These are phyloP conservation scores for Lasioglossum calceatum DNA, from an alignment of 2,888 invertebrate species.

Conservation along the genomic window DNA sequence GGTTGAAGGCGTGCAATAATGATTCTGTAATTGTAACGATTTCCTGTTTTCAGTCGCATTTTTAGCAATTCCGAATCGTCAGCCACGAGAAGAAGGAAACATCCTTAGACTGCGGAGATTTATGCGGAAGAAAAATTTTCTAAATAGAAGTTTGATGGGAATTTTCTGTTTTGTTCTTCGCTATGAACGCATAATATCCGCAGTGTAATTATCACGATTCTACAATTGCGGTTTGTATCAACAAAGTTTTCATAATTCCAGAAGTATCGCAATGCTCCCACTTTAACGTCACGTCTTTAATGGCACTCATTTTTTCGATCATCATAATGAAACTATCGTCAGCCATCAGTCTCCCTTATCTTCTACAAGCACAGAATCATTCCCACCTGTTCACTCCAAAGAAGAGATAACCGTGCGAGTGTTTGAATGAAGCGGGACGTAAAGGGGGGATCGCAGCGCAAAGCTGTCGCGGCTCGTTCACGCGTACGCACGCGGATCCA, in stretches of 20 bases:
- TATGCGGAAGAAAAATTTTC: too few relatives aligned
- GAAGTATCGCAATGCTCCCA: not conserved
- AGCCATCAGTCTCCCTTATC: too few relatives aligned
- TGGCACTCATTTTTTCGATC: too few relatives aligned
- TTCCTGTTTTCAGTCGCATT: not conserved
- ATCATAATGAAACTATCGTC: not conserved
- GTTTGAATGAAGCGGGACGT: not conserved
- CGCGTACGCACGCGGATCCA: conserved; percentile 24
- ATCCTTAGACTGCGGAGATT: too few relatives aligned
- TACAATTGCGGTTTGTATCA: too few relatives aligned
- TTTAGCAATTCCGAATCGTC: not conserved
- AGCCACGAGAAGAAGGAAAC: not conserved
- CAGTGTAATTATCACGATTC: too few relatives aligned
- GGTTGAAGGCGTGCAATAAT: not conserved
- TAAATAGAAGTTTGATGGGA: too few relatives aligned
- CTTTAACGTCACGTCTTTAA: not conserved
- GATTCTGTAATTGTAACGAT: not conserved
- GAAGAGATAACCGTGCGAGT: not conserved
- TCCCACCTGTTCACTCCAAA: not conserved
- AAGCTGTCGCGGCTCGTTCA: not conserved
- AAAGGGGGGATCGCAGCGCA: not conserved
- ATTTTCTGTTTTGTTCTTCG: too few relatives aligned
- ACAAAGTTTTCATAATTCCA: not conserved
- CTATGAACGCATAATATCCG: too few relatives aligned
- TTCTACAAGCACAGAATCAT: not conserved